Evolutionary conservation across 2,113 vertebrate species (phyloP).

Genomic region (Turnix velox): DNA sequence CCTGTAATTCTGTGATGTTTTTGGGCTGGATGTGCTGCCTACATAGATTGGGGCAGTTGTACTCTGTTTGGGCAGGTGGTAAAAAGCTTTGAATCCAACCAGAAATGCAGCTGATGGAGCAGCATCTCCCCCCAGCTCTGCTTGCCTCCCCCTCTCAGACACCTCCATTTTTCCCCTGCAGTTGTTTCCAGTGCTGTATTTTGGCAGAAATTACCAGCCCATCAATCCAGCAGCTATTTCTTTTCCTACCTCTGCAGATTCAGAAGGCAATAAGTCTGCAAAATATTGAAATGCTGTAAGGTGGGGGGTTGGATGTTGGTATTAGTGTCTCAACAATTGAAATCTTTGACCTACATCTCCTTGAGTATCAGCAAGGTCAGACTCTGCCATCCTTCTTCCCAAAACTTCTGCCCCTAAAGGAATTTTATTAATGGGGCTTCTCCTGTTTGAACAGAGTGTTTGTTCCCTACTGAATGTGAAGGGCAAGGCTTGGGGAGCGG

Average conservation of each 20-base stretch:
- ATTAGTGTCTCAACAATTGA: constrained; percentile 36
- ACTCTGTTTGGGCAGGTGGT: accelerated
- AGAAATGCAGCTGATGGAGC: neutral
- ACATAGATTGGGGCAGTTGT: neutral
- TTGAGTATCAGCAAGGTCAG: constrained; percentile 23
- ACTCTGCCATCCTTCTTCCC: neutral
- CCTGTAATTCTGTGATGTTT: too few species aligned
- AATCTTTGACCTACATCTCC: constrained; percentile 8
- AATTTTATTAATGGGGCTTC: neutral
- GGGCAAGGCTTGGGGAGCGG: accelerated
- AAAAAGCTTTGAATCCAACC: neutral
- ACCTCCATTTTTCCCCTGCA: neutral
- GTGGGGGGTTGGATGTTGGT: too few species aligned
- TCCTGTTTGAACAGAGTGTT: neutral
- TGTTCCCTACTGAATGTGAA: neutral
- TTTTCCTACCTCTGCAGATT: neutral
- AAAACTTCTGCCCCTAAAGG: constrained; percentile 12
- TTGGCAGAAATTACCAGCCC: constrained; percentile 18
- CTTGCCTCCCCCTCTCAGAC: neutral
- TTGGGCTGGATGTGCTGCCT: neutral
- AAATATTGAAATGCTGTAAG: neutral
- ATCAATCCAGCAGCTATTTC: constrained; percentile 12
- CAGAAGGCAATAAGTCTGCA: neutral
- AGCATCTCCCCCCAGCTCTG: neutral
- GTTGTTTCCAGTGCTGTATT: neutral